These are phyloP conservation scores for Lagopus muta DNA, from an alignment of 2,113 vertebrate species.

Conservation along the genomic window DNA sequence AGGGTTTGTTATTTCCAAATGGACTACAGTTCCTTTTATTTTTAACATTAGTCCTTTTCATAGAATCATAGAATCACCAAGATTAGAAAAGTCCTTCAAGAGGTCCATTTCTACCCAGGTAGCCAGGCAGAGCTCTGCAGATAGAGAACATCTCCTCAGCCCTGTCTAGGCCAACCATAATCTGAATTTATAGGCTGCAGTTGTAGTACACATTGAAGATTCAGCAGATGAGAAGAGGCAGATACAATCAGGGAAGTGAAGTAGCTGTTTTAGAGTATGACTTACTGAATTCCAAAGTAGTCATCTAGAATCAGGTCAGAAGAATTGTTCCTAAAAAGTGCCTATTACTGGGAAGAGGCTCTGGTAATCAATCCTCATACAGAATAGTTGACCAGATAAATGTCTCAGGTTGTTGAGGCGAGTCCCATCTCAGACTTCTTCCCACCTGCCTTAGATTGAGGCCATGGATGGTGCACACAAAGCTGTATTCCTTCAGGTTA, in stretches of 20 bases:
- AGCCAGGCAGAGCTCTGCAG: neutral
- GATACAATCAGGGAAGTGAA: neutral
- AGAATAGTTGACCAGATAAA: neutral
- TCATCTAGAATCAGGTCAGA: neutral
- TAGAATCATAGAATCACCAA: no score
- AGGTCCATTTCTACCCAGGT: neutral
- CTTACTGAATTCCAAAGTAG: neutral
- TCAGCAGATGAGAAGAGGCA: neutral
- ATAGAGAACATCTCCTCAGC: neutral
- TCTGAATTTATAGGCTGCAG: neutral
- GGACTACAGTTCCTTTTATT: neutral
- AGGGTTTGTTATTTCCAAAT: neutral
- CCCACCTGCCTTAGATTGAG: neutral
- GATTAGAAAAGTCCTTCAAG: no score
- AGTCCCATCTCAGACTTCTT: neutral
- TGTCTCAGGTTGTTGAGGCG: neutral
- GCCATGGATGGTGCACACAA: rapidly evolving
- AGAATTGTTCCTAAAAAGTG: neutral
- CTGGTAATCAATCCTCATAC: neutral
- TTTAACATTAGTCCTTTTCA: neutral
- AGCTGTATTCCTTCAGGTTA: neutral
- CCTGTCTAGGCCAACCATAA: neutral
- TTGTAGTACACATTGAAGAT: neutral
- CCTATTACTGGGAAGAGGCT: neutral
- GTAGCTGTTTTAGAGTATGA: neutral